These are phyloP conservation scores for Dasysyrphus albostriatus DNA, from an alignment of 2,888 invertebrate genomes.

Conservation along the genomic window DNA sequence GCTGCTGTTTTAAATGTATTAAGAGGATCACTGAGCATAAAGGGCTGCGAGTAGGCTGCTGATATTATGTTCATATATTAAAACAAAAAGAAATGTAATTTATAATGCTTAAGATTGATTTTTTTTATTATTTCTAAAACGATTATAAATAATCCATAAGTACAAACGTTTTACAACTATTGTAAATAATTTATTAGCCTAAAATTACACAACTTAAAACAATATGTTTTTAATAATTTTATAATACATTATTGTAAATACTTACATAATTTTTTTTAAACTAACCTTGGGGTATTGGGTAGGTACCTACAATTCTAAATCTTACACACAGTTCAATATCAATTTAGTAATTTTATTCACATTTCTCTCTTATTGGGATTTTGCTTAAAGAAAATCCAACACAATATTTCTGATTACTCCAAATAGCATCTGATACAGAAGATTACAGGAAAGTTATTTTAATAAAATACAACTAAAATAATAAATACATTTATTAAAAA, in stretches of 20 bases:
- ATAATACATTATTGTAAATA: slow-evolving; percentile 62
- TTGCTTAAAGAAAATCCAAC: slow-evolving; percentile 31
- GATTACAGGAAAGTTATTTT: slow-evolving; percentile 34
- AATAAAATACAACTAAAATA: slow-evolving; percentile 43
- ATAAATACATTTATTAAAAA: slow-evolving; percentile 21
- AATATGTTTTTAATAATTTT: slow-evolving; percentile 48
- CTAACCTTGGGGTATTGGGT: slow-evolving; percentile 36
- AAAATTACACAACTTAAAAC: slow-evolving; percentile 69
- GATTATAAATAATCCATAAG: slow-evolving; percentile 75
- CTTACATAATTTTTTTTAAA: slow-evolving; percentile 46
- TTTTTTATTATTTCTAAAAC: slow-evolving; percentile 72
- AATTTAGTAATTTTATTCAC: slow-evolving; percentile 58
- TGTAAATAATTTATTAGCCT: slow-evolving; percentile 75
- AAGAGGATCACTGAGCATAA: too few relatives aligned
- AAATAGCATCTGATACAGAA: slow-evolving; percentile 58
- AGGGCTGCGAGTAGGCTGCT: too few relatives aligned
- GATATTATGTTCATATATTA: too few relatives aligned
- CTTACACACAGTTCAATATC: slow-evolving; percentile 52
- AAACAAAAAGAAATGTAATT: neutral
- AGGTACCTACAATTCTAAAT: slow-evolving; percentile 36
- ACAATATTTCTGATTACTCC: slow-evolving; percentile 11
- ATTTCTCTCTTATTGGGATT: slow-evolving; percentile 37
- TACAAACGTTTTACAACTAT: slow-evolving; percentile 74
- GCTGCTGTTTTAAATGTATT: too few relatives aligned
- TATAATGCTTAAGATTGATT: slow-evolving; percentile 32